A percentile compares a stretch with the other conserved stretches of the same genome.
These are phyloP conservation scores for Rhagoletis pomonella DNA, from an alignment of 1,140 invertebrate genomes.

Conservation along the genomic window DNA sequence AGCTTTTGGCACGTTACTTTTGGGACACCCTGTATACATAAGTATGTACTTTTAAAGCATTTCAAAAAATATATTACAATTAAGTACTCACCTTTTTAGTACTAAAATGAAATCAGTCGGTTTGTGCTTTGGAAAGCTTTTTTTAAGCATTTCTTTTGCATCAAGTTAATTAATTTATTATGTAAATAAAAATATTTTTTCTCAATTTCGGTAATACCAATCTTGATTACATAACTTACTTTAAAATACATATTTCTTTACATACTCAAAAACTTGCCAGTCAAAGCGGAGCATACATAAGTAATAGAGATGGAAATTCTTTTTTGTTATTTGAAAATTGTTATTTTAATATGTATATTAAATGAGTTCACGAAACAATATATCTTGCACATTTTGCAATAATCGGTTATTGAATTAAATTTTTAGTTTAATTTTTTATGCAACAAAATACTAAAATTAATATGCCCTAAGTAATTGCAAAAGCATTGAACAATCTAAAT, in stretches of 20 bases:
- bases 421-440: background rate
- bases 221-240: conserved; percentile 25
- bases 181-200: conserved; percentile 49
- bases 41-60: no score
- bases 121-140: conserved; percentile 3
- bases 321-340: no score
- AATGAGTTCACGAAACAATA: background rate
- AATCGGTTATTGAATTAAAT: background rate
- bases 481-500: conserved; percentile 40
- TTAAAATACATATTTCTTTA: conserved; percentile 25
- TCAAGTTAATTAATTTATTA: conserved; percentile 14
- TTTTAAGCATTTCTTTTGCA: background rate
- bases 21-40: no score
- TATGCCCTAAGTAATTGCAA: conserved; percentile 26
- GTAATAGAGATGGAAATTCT: background rate
- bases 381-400: background rate
- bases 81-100: background rate
- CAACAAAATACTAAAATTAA: conserved; percentile 34
- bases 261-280: background rate
- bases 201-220: background rate
- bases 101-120: background rate
- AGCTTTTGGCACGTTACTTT: no score
- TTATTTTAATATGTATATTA: background rate
- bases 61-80: no score
- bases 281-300: background rate